Evolutionary conservation across 1,140 invertebrate genomes (phyloP), one percentile per base, ranked within the genome.

Genomic region (Bombus ignitus): DNA sequence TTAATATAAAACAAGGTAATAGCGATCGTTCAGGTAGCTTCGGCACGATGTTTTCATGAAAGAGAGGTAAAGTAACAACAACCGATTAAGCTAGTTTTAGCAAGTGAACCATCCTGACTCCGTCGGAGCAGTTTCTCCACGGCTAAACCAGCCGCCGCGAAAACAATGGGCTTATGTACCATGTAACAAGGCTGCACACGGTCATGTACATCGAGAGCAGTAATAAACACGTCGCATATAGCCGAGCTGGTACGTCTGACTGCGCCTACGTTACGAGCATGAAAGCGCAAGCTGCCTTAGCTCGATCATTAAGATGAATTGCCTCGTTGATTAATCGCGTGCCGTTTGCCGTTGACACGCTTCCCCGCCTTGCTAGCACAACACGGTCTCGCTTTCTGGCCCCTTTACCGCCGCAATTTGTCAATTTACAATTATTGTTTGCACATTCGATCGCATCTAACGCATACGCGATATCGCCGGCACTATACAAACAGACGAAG

Each of bases 281-380:
- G 86, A 90, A 89, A 87, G 87, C 85, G 73, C 82, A 78, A 87
- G 78, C 81, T 83, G 89, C 83, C 89, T 88, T 81, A 85, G 83
- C 84, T 73, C 90, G 87, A 87, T 92, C 89, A 91, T 92, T 92
- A 92, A 92, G 92, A 92, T 92, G 89, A 91, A 92, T 92, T 87
- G 90, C 88, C 84, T 32, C 53, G 86, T 88, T 92, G 90, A 92
- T 92, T 92, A 92, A 92, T 92, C 85, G 82, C 85, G 44, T 71
- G 79, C 90, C 90, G 86, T 90, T 92, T 92, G 90, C 75, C 86
- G 85, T 35, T 92, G 92, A 91, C 90, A 83, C 83, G 75, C 25
- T 80, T 78, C 57, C 3, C 62, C 65, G 75, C 87, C 66, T 85
- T 70, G 37, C 79, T 66, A 74, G 66, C 59, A 53, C 76, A 39